Evolutionary conservation across 2,113 vertebrate species (phyloP).

Genomic region (Rhombomys opimus): DNA sequence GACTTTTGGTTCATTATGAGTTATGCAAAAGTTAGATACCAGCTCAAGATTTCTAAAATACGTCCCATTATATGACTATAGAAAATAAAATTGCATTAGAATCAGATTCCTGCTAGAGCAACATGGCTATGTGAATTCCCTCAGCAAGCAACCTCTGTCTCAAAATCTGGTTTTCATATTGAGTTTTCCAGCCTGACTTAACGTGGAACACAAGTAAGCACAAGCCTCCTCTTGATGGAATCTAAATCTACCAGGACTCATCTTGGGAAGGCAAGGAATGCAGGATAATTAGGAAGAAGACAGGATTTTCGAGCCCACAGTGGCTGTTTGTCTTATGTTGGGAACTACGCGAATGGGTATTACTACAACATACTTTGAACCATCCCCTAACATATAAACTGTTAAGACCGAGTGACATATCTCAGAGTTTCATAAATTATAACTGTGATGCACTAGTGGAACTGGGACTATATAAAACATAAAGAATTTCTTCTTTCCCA

Average conservation of each 20-base stretch:
- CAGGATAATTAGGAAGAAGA: neutral
- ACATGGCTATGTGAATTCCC: neutral
- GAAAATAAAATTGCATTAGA: neutral
- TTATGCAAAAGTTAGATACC: neutral
- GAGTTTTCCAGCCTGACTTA: neutral
- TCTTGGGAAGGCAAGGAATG: neutral
- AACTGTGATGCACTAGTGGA: neutral
- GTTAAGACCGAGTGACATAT: neutral
- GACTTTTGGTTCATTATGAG: constrained; percentile 8
- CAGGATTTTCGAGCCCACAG: neutral
- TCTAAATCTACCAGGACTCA: neutral
- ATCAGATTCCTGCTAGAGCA: neutral
- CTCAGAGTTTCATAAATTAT: neutral
- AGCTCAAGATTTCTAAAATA: neutral
- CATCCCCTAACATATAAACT: neutral
- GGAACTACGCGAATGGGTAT: neutral
- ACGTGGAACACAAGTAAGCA: neutral
- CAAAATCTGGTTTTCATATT: neutral
- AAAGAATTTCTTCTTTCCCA: constrained; percentile 1
- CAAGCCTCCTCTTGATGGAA: no score
- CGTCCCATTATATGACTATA: neutral
- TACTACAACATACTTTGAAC: neutral
- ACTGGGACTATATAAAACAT: neutral
- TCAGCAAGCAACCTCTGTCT: neutral
- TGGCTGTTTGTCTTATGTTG: neutral